Base-by-base conservation (phyloP, 2,113 vertebrate genomes). In the Oreochromis niloticus region DNA sequence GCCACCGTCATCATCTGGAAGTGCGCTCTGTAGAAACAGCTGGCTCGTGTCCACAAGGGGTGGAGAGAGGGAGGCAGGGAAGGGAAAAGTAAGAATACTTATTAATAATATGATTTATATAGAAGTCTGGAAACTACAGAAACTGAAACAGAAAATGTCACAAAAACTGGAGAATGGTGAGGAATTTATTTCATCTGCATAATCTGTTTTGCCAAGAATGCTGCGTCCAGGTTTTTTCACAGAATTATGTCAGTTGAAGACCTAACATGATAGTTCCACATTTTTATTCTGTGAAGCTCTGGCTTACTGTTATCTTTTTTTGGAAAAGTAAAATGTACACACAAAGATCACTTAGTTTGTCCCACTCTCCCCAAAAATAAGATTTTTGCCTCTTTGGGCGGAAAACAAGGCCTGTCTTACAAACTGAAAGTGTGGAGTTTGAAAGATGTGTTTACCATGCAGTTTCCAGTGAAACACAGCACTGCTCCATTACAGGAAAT, bases 11-110 rank as follows among this genome's bases (percentile, higher is more conserved):
- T 92, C 85, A 85, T 92, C 81, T 93, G 88, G 87, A 89, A 84
- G 88, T 79, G 73, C 10, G 17, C 17, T 78, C 46, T 78, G 73
- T 34, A 52, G 27, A 78, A 78, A 88, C 91, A 90, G 87, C 92
- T 95, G 93, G 94, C 90, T 89, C 22, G 1, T 14, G n/a, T 91
- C 91, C 92, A 90, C 32, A 2, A 46, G 17, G 39, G 71, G 81
- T 80, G 79, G 85, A 88, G 88, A 81, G 39, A 85, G 75, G 22
- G 84, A 50, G 52, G 86, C 79, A 71, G 87, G 48, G 73, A 73
- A 50, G 24, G 80, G 89, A 9, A 83, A 91, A 91, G 78, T 91
- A 84, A 89, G 89, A 88, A 14, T 68, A n/a, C 84, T 87, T 83
- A 30, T 86, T 91, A 83, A 90, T 91, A 85, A 81, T 81, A 87